These are phyloP conservation scores for Phacellophora camtschatica DNA, from an alignment of 30 jellyfish, hydroid and myxozoan species.

Conservation along the genomic window DNA sequence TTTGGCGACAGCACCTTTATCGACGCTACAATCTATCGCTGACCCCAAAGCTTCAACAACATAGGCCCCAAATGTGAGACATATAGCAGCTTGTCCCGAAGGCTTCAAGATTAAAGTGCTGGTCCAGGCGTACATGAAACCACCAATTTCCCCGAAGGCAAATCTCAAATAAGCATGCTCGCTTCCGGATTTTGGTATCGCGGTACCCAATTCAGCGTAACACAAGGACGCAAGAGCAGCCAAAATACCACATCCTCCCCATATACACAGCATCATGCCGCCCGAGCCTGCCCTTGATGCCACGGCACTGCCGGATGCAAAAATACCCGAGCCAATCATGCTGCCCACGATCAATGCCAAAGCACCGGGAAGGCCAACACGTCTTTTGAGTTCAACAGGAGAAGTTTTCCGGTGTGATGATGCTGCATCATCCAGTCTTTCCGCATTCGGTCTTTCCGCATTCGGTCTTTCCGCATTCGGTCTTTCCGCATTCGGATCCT, in stretches of 20 bases:
- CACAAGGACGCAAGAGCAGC: constrained; percentile 69
- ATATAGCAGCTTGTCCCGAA: constrained; percentile 70
- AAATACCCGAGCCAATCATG: constrained; percentile 87
- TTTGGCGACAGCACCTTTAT: constrained; percentile 25
- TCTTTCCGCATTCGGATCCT: not conserved
- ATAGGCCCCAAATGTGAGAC: constrained; percentile 54
- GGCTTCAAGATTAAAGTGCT: constrained; percentile 43
- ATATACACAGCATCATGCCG: constrained; percentile 67
- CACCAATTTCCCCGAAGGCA: constrained; percentile 56
- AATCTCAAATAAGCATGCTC: constrained; percentile 41
- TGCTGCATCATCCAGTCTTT: not conserved
- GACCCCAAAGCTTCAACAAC: constrained; percentile 39
- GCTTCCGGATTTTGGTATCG: constrained; percentile 64
- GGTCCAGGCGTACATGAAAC: constrained; percentile 63
- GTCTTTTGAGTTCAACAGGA: not conserved
- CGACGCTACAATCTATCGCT: not conserved
- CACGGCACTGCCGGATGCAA: constrained; percentile 79
- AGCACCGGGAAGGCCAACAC: constrained; percentile 56
- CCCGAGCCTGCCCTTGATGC: constrained; percentile 41
- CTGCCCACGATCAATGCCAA: constrained; percentile 72
- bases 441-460: not conserved
- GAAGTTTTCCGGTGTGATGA: not conserved
- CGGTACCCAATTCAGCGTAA: constrained; percentile 82
- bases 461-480: not conserved
- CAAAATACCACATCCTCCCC: constrained; percentile 72